Evolutionary conservation across 2,888 invertebrate species (phyloP).

Genomic region (Hypomecis punctinalis): DNA sequence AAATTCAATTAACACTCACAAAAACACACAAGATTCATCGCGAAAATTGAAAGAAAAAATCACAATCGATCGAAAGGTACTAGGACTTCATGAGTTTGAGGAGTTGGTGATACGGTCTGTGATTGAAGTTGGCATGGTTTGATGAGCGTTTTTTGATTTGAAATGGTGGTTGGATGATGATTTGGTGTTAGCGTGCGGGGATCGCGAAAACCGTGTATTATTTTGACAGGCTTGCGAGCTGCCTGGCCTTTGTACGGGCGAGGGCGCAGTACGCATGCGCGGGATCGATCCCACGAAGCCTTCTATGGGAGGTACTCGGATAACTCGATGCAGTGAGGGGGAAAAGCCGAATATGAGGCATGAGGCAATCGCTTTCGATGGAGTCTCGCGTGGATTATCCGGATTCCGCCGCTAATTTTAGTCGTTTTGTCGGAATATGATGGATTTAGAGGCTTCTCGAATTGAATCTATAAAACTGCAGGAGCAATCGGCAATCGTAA

Average conservation of each 20-base stretch:
- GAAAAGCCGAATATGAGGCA: conserved; percentile 19
- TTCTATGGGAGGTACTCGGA: conserved; percentile 46
- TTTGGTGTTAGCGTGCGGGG: conserved; percentile 53
- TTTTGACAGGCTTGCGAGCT: conserved; percentile 76
- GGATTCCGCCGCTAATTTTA: conserved; percentile 7
- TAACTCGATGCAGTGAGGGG: conserved; percentile 41
- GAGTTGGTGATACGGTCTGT: conserved; percentile 31
- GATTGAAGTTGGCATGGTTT: conserved; percentile 20
- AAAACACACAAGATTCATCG: conserved; percentile 54
- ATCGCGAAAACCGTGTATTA: conserved; percentile 67
- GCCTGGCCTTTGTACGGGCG: conserved; percentile 74
- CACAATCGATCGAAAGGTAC: conserved; percentile 31
- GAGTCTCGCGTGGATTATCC: conserved; percentile 13
- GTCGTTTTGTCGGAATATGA: background rate
- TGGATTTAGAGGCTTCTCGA: conserved; percentile 6
- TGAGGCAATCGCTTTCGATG: conserved; percentile 7
- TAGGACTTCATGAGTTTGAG: conserved; percentile 31
- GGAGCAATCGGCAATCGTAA: too few species aligned
- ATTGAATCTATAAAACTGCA: too few species aligned
- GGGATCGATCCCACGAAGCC: conserved; percentile 74
- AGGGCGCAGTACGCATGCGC: conserved; percentile 66
- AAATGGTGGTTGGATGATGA: conserved; percentile 28
- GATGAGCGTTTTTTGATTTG: background rate
- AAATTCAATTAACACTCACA: conserved; percentile 60
- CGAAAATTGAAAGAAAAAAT: conserved; percentile 46